These are phyloP conservation scores for Lasioglossum lativentre DNA, from an alignment of 2,888 invertebrate species.

Conservation along the genomic window DNA sequence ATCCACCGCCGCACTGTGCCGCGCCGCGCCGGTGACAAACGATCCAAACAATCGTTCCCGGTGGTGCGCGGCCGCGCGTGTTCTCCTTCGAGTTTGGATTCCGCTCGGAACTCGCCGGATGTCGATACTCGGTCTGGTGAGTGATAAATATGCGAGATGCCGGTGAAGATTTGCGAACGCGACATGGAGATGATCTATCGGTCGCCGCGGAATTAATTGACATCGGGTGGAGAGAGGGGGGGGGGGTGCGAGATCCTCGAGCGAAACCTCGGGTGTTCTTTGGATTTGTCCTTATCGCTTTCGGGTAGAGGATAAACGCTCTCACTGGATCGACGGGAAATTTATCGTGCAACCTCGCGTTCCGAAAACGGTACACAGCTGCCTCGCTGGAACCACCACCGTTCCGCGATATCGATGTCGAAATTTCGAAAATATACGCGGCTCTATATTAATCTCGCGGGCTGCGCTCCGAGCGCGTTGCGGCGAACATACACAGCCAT, in stretches of 20 bases:
- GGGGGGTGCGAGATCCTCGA: neutral
- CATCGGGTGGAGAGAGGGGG: no score
- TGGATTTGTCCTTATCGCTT: conserved; percentile 31
- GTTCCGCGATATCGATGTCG: conserved; percentile 41
- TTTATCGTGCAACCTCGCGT: neutral
- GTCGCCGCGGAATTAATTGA: conserved; percentile 28
- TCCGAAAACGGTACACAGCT: neutral
- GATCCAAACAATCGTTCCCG: conserved; percentile 36
- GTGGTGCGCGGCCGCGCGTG: neutral
- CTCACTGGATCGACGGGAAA: conserved; percentile 22
- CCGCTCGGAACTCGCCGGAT: conserved; percentile 1
- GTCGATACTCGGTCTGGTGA: conserved; percentile 10
- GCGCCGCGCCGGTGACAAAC: conserved; percentile 31
- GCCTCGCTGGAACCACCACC: conserved; percentile 32
- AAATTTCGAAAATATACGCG: conserved; percentile 46
- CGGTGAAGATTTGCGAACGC: conserved; percentile 15
- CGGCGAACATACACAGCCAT: neutral
- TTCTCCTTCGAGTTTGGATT: conserved; percentile 12
- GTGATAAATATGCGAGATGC: conserved; percentile 18
- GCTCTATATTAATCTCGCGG: conserved; percentile 45
- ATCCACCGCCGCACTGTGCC: conserved; percentile 18
- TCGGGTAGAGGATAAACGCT: neutral
- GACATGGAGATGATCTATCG: neutral
- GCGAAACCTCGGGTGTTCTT: conserved; percentile 7
- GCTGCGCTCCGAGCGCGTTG: neutral